Conservation (phyloP, 2,113 vertebrate genomes). For the Indri indri region DNA sequence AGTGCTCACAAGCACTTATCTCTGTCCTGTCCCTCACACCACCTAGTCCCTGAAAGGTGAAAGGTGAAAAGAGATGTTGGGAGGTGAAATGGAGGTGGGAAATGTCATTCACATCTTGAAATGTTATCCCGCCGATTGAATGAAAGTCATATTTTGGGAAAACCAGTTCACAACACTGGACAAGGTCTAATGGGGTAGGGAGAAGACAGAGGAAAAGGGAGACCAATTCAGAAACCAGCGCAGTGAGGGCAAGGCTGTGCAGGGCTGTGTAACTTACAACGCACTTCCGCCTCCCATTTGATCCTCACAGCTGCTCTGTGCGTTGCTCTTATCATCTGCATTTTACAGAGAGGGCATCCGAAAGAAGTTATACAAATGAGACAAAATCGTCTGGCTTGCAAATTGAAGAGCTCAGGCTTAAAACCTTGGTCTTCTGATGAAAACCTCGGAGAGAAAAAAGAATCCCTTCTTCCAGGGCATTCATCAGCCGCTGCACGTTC, state of each 20-base stretch:
- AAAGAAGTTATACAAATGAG: background rate
- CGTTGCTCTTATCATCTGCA: background rate
- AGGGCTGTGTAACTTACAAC: background rate
- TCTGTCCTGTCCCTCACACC: background rate
- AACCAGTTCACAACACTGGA: background rate
- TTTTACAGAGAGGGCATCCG: background rate
- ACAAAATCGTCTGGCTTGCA: background rate
- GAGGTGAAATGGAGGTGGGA: background rate
- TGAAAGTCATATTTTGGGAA: background rate
- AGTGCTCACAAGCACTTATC: background rate
- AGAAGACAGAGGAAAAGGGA: background rate
- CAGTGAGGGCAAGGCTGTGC: rapidly evolving
- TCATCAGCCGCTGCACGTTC: background rate
- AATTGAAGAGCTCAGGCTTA: background rate
- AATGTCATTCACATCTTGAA: background rate
- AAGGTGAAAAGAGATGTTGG: background rate
- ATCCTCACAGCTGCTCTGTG: background rate
- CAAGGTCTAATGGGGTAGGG: background rate
- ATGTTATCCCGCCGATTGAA: background rate
- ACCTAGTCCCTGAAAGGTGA: background rate
- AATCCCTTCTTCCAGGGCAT: background rate
- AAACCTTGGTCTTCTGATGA: background rate
- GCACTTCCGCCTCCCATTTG: background rate
- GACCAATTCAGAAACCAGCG: background rate
- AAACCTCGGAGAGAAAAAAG: background rate